Conservation (phyloP, 1,140 invertebrate species). For the Drosophila albomicans region DNA sequence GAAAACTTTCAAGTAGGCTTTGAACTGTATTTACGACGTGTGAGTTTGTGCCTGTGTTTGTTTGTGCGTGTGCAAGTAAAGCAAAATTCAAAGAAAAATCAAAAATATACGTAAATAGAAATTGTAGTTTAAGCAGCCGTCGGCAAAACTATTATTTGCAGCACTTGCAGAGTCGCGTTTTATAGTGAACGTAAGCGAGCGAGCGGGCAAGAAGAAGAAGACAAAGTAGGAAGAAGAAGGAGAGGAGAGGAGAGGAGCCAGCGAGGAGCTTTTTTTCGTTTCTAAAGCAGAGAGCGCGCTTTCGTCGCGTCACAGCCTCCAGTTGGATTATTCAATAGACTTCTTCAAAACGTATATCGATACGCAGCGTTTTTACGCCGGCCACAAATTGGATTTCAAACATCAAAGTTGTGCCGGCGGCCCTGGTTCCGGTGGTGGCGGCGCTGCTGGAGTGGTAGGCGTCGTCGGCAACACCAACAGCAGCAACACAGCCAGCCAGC, state of each 20-base stretch:
- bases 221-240: too few relatives aligned
- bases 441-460: slow-evolving; percentile 82
- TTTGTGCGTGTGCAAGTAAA: slow-evolving; percentile 1
- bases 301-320: slow-evolving; percentile 75
- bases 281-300: slow-evolving; percentile 43
- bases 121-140: not conserved
- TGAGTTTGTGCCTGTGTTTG: not conserved
- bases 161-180: not conserved
- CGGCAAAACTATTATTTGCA: slow-evolving; percentile 5
- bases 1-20: not conserved
- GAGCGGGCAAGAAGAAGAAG: not conserved
- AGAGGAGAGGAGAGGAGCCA: not conserved
- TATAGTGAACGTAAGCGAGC: not conserved
- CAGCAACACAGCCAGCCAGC: slow-evolving; percentile 32
- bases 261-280: slow-evolving; percentile 4
- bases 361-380: slow-evolving; percentile 84
- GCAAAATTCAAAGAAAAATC: not conserved
- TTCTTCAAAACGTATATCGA: slow-evolving; percentile 85
- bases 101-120: too few relatives aligned
- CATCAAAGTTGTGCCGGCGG: slow-evolving; percentile 85
- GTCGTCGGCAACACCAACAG: slow-evolving; percentile 83
- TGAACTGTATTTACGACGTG: not conserved
- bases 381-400: slow-evolving; percentile 87
- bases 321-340: slow-evolving; percentile 83
- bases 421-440: slow-evolving; percentile 84